Percentiles rank a stretch among this genome's conserved stretches.
Evolutionary conservation across 2,113 vertebrate genomes (phyloP).

Genomic region (Meriones unguiculatus): DNA sequence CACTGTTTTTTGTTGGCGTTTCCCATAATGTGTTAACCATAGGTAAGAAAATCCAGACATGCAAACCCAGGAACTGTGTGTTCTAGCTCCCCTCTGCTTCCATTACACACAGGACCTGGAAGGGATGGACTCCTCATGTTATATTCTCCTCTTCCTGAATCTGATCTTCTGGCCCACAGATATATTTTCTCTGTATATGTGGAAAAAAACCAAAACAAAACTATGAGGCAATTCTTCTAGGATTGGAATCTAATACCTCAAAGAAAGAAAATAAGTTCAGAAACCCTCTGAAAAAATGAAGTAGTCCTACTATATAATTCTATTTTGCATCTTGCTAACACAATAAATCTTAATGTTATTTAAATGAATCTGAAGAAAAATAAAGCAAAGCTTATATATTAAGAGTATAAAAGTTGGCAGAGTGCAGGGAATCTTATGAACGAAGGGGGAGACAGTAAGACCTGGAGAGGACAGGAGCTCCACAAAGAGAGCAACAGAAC

Average conservation of each 20-base stretch:
- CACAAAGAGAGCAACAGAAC: too few species aligned
- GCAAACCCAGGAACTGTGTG: background rate
- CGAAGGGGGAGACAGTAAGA: too few species aligned
- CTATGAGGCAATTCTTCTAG: background rate
- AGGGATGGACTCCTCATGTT: background rate
- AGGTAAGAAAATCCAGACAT: background rate
- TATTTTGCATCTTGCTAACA: slow-evolving; percentile 6
- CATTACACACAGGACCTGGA: background rate
- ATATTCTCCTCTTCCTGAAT: background rate
- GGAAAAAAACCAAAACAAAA: background rate
- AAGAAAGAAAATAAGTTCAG: slow-evolving; percentile 27
- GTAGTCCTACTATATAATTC: background rate
- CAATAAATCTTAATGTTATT: slow-evolving; percentile 51
- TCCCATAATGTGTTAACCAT: background rate
- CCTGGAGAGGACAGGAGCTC: too few species aligned
- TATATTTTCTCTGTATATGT: background rate
- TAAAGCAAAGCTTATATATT: background rate
- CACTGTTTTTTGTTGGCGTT: background rate
- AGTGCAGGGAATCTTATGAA: too few species aligned
- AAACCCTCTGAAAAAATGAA: background rate
- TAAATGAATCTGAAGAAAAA: slow-evolving; percentile 24
- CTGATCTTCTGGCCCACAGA: background rate
- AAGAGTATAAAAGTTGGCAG: background rate
- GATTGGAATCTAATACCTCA: background rate
- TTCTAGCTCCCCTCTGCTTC: background rate